These are phyloP conservation scores for Aspiorhynchus laticeps DNA, from an alignment of 2,113 vertebrate species.

Conservation along the genomic window DNA sequence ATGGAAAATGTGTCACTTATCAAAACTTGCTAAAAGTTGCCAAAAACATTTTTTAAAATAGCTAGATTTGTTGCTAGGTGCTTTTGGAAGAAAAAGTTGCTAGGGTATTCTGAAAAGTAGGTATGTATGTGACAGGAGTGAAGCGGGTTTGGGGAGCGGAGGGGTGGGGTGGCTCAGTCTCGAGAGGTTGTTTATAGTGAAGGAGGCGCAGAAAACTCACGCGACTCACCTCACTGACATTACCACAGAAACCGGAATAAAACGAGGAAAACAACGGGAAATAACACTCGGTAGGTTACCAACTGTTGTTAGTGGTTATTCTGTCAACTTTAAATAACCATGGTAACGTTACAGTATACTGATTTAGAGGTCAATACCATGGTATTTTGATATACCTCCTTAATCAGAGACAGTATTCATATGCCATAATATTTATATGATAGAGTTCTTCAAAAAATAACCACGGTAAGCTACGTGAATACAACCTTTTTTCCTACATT, in stretches of 20 bases:
- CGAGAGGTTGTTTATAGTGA: slow-evolving; percentile 52
- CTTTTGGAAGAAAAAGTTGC: too few relatives aligned
- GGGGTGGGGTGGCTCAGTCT: too few relatives aligned
- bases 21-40: too few relatives aligned
- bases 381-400: too few relatives aligned
- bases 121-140: background rate
- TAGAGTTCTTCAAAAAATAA: background rate
- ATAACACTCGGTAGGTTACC: background rate
- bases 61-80: too few relatives aligned
- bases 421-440: background rate
- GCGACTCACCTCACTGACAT: background rate
- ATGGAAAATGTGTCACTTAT: too few relatives aligned
- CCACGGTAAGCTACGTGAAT: too few relatives aligned
- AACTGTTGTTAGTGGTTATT: background rate
- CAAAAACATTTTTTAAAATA: too few relatives aligned
- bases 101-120: too few relatives aligned
- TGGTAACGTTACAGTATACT: background rate
- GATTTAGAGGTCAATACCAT: background rate
- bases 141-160: background rate
- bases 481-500: background rate
- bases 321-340: background rate
- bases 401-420: background rate
- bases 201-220: slow-evolving; percentile 32
- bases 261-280: background rate
- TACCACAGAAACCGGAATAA: background rate